Base-by-base conservation (phyloP, 1,140 invertebrate genomes). In the Drosophila nasuta region DNA sequence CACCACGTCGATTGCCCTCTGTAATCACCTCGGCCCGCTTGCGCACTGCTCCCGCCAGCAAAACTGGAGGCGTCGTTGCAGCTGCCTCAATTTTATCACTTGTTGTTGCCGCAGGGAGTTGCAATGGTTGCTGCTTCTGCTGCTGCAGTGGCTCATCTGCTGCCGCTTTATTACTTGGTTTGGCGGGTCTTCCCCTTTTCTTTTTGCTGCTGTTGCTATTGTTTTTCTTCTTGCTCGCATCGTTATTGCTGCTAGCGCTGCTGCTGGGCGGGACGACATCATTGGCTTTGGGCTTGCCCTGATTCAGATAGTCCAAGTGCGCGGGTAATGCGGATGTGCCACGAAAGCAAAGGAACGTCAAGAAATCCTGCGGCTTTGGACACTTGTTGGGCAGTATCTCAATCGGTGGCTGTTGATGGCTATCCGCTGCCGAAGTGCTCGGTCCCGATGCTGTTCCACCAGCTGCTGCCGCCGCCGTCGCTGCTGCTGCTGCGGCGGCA, bases 351-450 rank as follows among this genome's bases (percentile, higher is more conserved):
- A 98, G 93, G 92, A 97, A 98, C 72, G 97, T 98, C 20, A 98
- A 91, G 91, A 98, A 98, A 93, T 98, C 97, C 94, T 98, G 97
- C 3, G 97, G 97, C 79, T 97, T 97, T 33, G 97, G 97, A 79
- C 96, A 93, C 88, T 95, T 96, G 52, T 95, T 94, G 45, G 95
- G 95, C 78, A 95, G 93, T 68, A 94, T 93, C 82, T 95, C 94
- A 48, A 93, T 93, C 73, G 93, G 93, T 41, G 93, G 93, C 75
- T 92, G 93, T 75, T 92, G 82, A 17, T 87, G 76, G 92, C 75
- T 94, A 87, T 91, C 91, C 13, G 81, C 72, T 20, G 81, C 72
- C 75, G 89, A 93, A 28, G 83, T 93, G 82, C 82, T 94, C 89
- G 46, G 91, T 0, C 95, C 93, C 7, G 95, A 93, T 38, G 94